These are phyloP conservation scores for Carlito syrichta DNA, from an alignment of 2,113 vertebrate genomes.

Conservation along the genomic window DNA sequence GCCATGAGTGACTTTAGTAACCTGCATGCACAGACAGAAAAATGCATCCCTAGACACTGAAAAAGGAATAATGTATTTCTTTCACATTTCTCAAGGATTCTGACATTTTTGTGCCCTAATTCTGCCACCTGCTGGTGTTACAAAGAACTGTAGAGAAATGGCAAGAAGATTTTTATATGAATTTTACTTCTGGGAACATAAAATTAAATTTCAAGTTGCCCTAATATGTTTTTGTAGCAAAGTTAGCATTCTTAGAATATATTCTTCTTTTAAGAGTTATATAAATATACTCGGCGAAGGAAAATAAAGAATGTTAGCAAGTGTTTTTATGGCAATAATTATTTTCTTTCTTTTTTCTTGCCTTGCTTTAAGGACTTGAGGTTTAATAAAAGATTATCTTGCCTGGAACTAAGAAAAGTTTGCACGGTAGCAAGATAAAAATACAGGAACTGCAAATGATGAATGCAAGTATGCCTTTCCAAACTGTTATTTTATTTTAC, in stretches of 20 bases:
- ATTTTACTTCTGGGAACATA: not conserved
- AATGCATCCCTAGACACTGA: not conserved
- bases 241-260: not conserved
- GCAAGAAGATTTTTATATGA: not conserved
- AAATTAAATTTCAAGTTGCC: not conserved
- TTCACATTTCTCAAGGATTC: not conserved
- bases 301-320: not conserved
- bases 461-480: not conserved
- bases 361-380: not conserved
- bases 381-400: not conserved
- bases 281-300: not conserved
- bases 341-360: not conserved
- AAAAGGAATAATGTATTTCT: not conserved
- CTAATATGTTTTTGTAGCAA: not conserved
- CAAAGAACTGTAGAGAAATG: not conserved
- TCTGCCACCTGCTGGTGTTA: conserved; percentile 70
- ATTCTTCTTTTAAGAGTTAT: not conserved
- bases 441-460: not conserved
- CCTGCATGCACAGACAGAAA: not conserved
- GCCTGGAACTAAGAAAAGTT: not conserved
- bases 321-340: not conserved
- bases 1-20: not conserved
- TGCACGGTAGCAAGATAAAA: not conserved
- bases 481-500: not conserved
- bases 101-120: conserved; percentile 37